Evolutionary conservation across 1,140 invertebrate species (phyloP).

Genomic region (Temnothorax nylanderi): DNA sequence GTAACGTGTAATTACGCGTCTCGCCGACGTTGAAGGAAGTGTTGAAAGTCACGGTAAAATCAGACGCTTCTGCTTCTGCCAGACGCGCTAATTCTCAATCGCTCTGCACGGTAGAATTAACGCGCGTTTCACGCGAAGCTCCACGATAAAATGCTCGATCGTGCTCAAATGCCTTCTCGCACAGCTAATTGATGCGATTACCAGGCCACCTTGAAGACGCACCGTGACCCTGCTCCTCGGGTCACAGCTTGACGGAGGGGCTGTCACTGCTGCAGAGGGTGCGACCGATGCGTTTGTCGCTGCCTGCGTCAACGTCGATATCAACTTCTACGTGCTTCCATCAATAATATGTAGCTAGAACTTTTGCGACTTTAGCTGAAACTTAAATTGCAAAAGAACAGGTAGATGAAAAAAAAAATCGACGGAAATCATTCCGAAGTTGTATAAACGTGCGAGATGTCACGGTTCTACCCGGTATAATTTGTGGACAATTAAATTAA

Average conservation of each 20-base stretch:
- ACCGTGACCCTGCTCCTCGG: conserved; percentile 26
- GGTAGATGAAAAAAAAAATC: background rate
- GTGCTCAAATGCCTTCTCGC: background rate
- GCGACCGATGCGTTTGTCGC: background rate
- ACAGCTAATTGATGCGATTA: conserved; percentile 17
- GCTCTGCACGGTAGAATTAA: conserved; percentile 13
- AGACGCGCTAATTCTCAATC: conserved; percentile 48
- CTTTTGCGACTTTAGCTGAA: background rate
- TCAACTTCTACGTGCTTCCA: background rate
- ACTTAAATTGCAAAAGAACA: background rate
- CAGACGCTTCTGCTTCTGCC: background rate
- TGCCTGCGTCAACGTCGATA: background rate
- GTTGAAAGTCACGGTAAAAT: background rate
- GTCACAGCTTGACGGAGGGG: background rate
- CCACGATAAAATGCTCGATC: background rate
- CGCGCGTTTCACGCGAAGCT: background rate
- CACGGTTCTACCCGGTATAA: too few relatives aligned
- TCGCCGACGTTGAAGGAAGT: background rate
- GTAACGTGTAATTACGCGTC: background rate
- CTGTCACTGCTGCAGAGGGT: background rate
- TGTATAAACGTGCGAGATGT: background rate
- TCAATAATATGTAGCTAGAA: background rate
- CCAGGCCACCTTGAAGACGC: conserved; percentile 34
- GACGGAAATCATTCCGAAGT: background rate
- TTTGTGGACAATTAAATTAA: conserved; percentile 14